Evolutionary conservation across 2,797 vertebrate species (phyloP), one percentile per base, ranked within the genome.

Genomic region (Percopsis omiscomaycus): DNA sequence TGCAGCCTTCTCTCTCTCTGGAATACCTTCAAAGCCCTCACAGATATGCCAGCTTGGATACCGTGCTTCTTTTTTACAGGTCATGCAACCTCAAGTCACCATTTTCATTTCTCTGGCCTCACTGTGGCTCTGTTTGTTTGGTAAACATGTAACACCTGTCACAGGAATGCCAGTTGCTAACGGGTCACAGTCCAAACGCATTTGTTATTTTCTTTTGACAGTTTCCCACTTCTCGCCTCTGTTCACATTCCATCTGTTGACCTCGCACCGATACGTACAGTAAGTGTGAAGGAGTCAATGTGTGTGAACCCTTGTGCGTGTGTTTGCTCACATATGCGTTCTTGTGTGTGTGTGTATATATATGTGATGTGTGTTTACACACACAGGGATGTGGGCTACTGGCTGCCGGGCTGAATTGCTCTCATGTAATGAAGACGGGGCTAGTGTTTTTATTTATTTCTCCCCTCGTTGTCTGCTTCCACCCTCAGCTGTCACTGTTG

Each of bases 91-190:
- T 89, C 81, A 32, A 51, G 79, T 74, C 86, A 53, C 69, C 74
- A 50, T 86, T 13, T 89, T 81, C 61, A 67, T 69, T 81, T 89
- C 79, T 78, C 77, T 77, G 86, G 85, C 88, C 87, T 89, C 81
- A 79, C 66, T 72, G 84, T 78, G 83, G 91, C 89, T 92, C 22
- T 87, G 88, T 93, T 94, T 94, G 89, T 89, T 94, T 90, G 88
- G 90, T 96, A 96, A 96, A 96, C 95, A 96, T 83, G 89, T 86
- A 89, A 91, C 95, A 96, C 94, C 95, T 97, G 95, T 95, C 92
- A 69, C 83, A 88, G 91, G 90, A 92, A 95, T 92, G 91, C 79
- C 0, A 85, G 91, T 91, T 91, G 91, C 91, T 92, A 93, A 88
- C 90, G 84, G 93, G 30, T 15, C 87, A 91, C 88, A 90, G 88